Base-by-base conservation (phyloP, 2,113 vertebrate genomes). In the Dissostichus mawsoni region DNA sequence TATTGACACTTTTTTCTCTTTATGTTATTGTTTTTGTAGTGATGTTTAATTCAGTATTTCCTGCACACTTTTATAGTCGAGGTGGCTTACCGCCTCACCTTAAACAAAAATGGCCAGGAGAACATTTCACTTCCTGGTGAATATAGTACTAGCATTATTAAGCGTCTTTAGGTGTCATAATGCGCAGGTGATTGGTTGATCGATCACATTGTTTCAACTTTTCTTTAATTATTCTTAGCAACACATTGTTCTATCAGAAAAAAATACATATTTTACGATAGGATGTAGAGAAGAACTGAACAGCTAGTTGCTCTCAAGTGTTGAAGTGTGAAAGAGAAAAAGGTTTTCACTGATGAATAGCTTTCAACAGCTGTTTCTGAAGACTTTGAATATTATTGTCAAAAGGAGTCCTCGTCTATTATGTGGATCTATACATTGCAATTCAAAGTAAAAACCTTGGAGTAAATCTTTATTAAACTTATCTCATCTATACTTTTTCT, bases 151-250 rank as follows among this genome's bases (percentile, higher is more conserved):
- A 41, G 1, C 8, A 8, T 41, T 71, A 25, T 81, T 68, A 68
- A 25, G 5, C 50, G 2, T 25, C 71, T n/a, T 45, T 7, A 52
- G 25, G 1, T 2, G 44, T 61, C 62, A 65, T 17, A 79, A 64
- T 79, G 11, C 33, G 41, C 20, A 63, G 48, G 23, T 78, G 53
- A 76, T 20, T 8, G 68, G 48, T 73, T 25, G 47, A 64, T 84
- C 45, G 9, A 48, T 71, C 69, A 51, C 77, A 47, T 29, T 13
- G 33, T 59, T 17, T 2, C 0, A 23, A 11, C n/a, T 51, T 71
- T 0, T 8, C n/a, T 33, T 16, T 69, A 61, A 53, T 78, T 70
- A 77, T 55, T 65, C 29, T 59, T 7, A 61, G 18, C 20, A 67
- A n/a, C 44, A 51, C 0, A 1, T 53, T 58, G 47, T 53, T 16